Conservation (phyloP, 1,140 invertebrate genomes). For the Pygmarrhopalites habei region DNA sequence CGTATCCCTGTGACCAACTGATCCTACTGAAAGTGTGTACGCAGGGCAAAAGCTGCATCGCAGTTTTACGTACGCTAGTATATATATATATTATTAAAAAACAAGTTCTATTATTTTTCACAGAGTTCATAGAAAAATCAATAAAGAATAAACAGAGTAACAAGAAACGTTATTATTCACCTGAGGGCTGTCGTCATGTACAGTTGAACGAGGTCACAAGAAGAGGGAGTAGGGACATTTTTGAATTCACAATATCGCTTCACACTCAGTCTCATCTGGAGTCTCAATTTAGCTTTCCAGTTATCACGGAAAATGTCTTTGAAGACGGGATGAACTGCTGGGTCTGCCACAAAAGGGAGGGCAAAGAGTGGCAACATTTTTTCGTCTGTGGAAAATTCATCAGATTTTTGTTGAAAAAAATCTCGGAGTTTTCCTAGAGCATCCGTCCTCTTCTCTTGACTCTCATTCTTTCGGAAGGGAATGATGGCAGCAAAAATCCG, state of each 20-base stretch:
- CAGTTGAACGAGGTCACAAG: not conserved
- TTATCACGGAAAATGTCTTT: constrained; percentile 13
- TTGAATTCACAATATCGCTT: constrained; percentile 3
- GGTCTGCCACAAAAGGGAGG: constrained; percentile 30
- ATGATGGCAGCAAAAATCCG: constrained; percentile 17
- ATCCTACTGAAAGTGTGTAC: too few relatives aligned
- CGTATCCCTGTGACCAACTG: too few relatives aligned
- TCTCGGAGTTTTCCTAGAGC: constrained; percentile 6
- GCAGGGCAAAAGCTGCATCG: too few relatives aligned
- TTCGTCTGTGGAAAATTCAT: constrained; percentile 18
- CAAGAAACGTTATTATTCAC: not conserved
- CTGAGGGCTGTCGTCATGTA: not conserved
- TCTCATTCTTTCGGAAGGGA: constrained; percentile 11
- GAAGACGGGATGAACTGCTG: constrained; percentile 22
- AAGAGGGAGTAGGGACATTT: not conserved
- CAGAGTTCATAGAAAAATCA: too few relatives aligned
- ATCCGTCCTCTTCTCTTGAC: not conserved
- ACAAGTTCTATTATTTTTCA: not conserved
- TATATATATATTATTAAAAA: too few relatives aligned
- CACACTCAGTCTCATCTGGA: not conserved
- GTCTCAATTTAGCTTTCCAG: constrained; percentile 11
- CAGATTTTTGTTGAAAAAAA: constrained; percentile 20
- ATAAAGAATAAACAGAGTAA: too few relatives aligned
- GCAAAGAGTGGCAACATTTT: constrained; percentile 31
- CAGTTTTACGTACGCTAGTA: too few relatives aligned